Evolutionary conservation across 2,888 invertebrate species (phyloP), one percentile per base, ranked within the genome.

Genomic region (Tetrapedia diversipes): DNA sequence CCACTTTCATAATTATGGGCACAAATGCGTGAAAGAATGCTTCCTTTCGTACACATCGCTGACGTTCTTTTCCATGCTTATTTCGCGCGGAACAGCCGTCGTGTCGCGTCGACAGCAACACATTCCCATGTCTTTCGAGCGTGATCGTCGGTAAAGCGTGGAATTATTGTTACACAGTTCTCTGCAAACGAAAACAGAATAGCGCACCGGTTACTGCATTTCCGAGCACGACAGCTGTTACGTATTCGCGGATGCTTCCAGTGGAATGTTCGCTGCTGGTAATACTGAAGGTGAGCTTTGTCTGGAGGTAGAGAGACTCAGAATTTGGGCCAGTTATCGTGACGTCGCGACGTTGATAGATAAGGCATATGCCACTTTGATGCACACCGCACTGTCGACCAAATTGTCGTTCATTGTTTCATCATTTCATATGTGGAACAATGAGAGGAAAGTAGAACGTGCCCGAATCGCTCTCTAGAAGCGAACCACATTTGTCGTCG

Each of bases 81-180:
- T n/a, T n/a, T n/a, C n/a, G n/a, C n/a, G n/a, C n/a, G n/a, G n/a
- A n/a, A n/a, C n/a, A n/a, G n/a, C n/a, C n/a, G 57, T 24, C 11
- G 32, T 27, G 70, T 24, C 22, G 24, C 19, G 64, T 32, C 65
- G 65, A 43, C 43, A 43, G 34, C 24, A 19, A 41, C 47, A 61
- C 10, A 14, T 59, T 39, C 19, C 41, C 29, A 0, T 19, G 16
- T 43, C 43, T 60, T 59, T 60, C n/a, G 53, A 19, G 43, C 19
- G 34, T 43, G 47, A 54, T 67, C 34, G 49, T 54, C 37, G 41
- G 8, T 39, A 54, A 63, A 68, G 34, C 63, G 68, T 37, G 49
- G 47, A 80, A 79, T 53, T 60, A 71, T 82, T 82, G 80, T 83
- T 80, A 49, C 72, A 63, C 79, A 56, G 60, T 39, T 65, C 56